Base-by-base conservation (phyloP, 2,113 vertebrate species). In the Ammodytes marinus region DNA sequence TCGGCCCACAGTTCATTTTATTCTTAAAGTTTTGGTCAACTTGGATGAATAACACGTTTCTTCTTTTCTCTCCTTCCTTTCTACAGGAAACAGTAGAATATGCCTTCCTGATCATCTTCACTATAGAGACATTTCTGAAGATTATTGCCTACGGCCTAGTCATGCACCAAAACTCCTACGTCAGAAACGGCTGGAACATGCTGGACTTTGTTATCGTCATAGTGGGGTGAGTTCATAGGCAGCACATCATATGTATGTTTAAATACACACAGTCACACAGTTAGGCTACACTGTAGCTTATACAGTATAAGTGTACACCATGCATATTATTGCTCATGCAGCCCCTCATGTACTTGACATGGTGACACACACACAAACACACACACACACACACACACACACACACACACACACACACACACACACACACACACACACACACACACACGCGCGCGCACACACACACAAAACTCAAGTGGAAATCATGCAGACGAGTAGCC, bases 81-180 rank as follows among this genome's bases (percentile, higher is more conserved):
- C 13, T 35, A 85, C 95, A 99, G 98, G 98, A 99, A 96, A 99
- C 97, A 95, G 98, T 99, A 93, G 98, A 99, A 97, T 99, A 99
- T 97, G 98, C 98, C 97, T 99, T 99, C 96, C 97, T 99, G 93
- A 99, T 99, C 92, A 98, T 99, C 97, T 99, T 99, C 97, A 99
- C 98, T 86, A 96, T 99, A 88, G 98, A 99, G 95, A 99, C 98
- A 74, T 99, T 99, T 97, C 95, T 99, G 96, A 99, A 99, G 97
- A 99, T 99, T 94, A 97, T 99, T 92, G 98, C 98, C n/a, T 99
- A 99, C 67, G 98, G 98, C 94, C 95, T 99, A 94, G 96, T 99
- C 91, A 97, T 99, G 94, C 98, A 99, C 90, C 97, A 98, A 91
- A 99, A 98, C 91, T 97, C 98, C 5, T 99, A 99, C 10, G 96